Conservation (phyloP, 2,797 vertebrate species). For the Syngnathus acus region DNA sequence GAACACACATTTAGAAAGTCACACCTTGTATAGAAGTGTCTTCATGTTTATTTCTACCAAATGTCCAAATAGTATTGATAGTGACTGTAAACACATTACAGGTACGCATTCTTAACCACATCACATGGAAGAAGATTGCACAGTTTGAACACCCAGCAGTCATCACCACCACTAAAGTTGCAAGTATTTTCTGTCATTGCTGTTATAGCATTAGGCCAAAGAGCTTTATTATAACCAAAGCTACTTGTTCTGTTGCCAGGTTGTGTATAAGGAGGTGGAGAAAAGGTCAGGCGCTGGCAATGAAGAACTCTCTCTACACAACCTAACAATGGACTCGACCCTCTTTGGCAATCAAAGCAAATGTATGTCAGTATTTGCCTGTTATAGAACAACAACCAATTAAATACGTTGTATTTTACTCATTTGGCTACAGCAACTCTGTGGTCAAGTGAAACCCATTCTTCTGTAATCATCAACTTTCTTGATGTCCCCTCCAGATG, state of each 20-base stretch:
- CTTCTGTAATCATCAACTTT: slow-evolving; percentile 1
- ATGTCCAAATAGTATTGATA: not conserved
- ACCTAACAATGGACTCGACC: slow-evolving; percentile 57
- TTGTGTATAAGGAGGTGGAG: slow-evolving; percentile 88
- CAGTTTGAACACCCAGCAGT: slow-evolving; percentile 81
- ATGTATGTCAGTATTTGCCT: slow-evolving; percentile 63
- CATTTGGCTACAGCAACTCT: not conserved
- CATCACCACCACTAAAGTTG: slow-evolving; percentile 72
- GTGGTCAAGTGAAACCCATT: not conserved
- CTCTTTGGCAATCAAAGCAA: slow-evolving; percentile 81
- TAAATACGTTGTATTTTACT: not conserved
- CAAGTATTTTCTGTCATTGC: slow-evolving; percentile 55
- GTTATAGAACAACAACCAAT: not conserved
- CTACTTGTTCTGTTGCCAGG: slow-evolving; percentile 53
- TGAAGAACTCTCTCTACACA: slow-evolving; percentile 71
- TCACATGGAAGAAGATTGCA: slow-evolving; percentile 88
- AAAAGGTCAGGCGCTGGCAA: slow-evolving; percentile 61
- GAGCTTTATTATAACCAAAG: not conserved
- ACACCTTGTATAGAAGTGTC: not conserved
- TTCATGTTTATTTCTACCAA: not conserved
- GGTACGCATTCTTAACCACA: slow-evolving; percentile 91
- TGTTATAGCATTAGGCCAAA: not conserved
- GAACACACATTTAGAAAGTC: not conserved
- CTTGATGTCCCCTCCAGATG: slow-evolving; percentile 66
- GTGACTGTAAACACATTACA: slow-evolving; percentile 33